phyloP scores from a whole-genome alignment of 2,113 vertebrate species.

The Asarcornis scutulata region DNA sequence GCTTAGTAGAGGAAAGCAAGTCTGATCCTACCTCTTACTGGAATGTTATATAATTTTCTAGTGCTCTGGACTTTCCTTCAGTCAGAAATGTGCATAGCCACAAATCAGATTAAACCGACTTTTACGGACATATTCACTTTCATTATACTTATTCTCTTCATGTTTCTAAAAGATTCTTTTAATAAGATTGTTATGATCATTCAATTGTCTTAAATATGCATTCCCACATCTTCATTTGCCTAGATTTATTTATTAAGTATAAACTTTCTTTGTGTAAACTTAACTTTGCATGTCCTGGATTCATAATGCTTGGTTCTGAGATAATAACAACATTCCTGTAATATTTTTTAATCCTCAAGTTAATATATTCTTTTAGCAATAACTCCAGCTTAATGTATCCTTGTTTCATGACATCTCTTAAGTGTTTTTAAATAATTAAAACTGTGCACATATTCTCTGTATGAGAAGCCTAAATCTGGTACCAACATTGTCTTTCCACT shows the following conservation, averaged over 20 bases:
- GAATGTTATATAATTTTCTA: neutral
- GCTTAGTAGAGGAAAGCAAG: neutral
- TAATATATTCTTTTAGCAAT: neutral
- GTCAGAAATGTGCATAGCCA: neutral
- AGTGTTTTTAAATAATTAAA: neutral
- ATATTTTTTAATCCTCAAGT: neutral
- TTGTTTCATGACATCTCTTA: neutral
- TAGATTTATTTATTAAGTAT: neutral
- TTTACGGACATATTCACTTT: neutral
- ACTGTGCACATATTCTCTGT: neutral
- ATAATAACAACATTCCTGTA: neutral
- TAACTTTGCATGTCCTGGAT: neutral
- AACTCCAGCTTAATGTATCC: neutral
- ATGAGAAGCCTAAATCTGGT: neutral
- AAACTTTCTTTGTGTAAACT: neutral
- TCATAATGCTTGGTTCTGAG: neutral
- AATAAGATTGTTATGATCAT: neutral
- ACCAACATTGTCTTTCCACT: neutral
- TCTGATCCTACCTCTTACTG: neutral
- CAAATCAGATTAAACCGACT: neutral
- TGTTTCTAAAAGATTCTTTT: neutral
- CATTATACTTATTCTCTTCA: neutral
- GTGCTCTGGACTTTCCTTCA: neutral
- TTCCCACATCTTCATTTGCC: neutral
- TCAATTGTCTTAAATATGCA: neutral